Evolutionary conservation across 2,113 vertebrate species (phyloP), one percentile per base, ranked within the genome.

Genomic region (Rattus norvegicus): DNA sequence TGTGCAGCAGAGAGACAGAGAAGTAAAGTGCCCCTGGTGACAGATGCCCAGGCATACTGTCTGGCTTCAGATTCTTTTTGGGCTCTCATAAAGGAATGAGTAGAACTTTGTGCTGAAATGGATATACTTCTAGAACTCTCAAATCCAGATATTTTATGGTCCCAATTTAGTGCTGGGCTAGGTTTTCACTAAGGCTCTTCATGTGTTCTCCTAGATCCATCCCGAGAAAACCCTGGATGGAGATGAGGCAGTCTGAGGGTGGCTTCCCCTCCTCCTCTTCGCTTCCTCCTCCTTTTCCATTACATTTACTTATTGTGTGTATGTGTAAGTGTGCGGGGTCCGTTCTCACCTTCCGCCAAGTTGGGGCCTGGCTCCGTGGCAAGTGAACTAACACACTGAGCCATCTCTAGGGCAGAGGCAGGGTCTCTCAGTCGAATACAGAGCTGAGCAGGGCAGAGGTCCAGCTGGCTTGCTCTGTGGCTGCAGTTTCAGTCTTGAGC

Each of bases 21-120:
- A 93, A 90, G 72, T 36, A 90, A 69, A 54, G 61, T 70, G 95
- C 79, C 88, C 86, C 87, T 80, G 33, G 52, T n/a, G 88, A 90
- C 77, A 92, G 92, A 70, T 94, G 87, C 91, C 69, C 91, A 75
- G 79, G 79, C 0, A 2, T 73, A 81, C 20, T 63, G 61, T 92
- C 63, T 75, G 81, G 63, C 36, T 79, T 93, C 1, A 16, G 30
- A 72, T 26, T 67, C 77, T 80, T 88, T 75, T 11, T 28, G 52
- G 4, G 36, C 84, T 84, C 14, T 43, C 33, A 26, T 85, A 72
- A 76, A 94, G 65, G 52, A 92, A 85, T 33, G 67, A 47, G 69
- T 85, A 92, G 30, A 52, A 75, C 87, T 97, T 92, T 43, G 52
- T 94, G 72, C 54, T 69, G 91, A 97, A 96, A 91, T 69, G 39